Base-by-base conservation (phyloP, 2,113 vertebrate genomes). In the Bungarus multicinctus region DNA sequence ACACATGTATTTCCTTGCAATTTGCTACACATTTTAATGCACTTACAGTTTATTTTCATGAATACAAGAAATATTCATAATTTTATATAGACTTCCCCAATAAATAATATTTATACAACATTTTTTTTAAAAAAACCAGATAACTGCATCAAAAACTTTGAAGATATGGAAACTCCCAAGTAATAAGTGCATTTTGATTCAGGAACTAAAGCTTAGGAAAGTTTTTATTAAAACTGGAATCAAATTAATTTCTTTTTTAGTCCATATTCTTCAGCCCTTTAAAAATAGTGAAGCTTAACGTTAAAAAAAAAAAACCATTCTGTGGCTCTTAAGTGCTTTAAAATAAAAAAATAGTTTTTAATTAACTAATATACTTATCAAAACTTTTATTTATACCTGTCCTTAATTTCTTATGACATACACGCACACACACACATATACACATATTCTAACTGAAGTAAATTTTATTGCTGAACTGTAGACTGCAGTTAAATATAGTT, bases 401-500 rank as follows among this genome's bases (percentile, higher is more conserved):
- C 34, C 8, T 64, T 60, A 52, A 60, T 87, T 60, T 87, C 43
- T 34, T 57, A 10, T 52, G 11, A 5, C n/a, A 11, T 7, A 47
- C 47, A 47, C 47, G 6, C 47, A 47, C 5, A 47, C 47, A 47
- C 50, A 50, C 50, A 50, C 50, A 52, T 9, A 52, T 9, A 11
- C 10, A 52, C 0, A 52, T 0, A 14, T 10, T 60, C 9, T 30
- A 8, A 23, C 0, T 60, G 90, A 16, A 0, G 0, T 0, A 4
- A 22, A 43, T 30, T 11, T 30, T 81, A 0, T 6, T 0, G 16
- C 43, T 69, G 30, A 50, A 10, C 23, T 81, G 1, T 60, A 81
- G 20, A 16, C 43, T 96, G 97, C 58, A 97, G 27, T 97, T 53
- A 0, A 74, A 90, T 90, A 94, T 64, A 16, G 87, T 60, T 88